Conservation (phyloP, 1,140 invertebrate species). For the Dreissena rostriformis region DNA sequence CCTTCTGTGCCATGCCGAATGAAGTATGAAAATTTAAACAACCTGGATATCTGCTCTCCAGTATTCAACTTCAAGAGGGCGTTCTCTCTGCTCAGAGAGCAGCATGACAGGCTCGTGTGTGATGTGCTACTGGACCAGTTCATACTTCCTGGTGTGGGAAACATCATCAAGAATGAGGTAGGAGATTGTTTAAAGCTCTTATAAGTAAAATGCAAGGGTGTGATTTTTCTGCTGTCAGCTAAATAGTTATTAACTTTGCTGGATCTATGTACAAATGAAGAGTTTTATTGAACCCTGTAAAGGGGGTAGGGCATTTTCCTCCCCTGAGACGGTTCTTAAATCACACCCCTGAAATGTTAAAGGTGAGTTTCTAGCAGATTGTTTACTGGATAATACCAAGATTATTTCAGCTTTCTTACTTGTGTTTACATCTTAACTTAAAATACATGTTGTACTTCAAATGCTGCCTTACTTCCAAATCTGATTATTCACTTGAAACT, state of each 20-base stretch:
- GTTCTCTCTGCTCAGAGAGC: conserved; percentile 59
- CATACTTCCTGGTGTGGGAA: conserved; percentile 77
- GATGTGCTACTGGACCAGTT: conserved; percentile 77
- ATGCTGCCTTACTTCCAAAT: no score
- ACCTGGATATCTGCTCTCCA: conserved; percentile 72
- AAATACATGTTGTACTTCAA: no score
- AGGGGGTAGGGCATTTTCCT: no score
- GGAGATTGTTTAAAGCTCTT: neutral
- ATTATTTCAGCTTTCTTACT: no score
- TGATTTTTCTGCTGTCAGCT: neutral
- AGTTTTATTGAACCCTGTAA: no score
- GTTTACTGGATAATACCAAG: neutral
- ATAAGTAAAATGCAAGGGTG: no score
- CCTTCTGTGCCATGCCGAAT: conserved; percentile 52
- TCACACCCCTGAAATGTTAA: no score
- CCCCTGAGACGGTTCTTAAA: no score
- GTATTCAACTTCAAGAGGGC: conserved; percentile 67
- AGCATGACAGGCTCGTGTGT: conserved; percentile 67
- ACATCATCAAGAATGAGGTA: conserved; percentile 79
- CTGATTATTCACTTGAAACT: no score
- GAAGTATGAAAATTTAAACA: conserved; percentile 62
- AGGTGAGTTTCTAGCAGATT: neutral
- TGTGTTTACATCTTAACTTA: no score
- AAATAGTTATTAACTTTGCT: neutral
- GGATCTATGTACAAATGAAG: no score